Evolutionary conservation across 2,888 invertebrate genomes (phyloP).

Genomic region (Halictus quadricinctus): DNA sequence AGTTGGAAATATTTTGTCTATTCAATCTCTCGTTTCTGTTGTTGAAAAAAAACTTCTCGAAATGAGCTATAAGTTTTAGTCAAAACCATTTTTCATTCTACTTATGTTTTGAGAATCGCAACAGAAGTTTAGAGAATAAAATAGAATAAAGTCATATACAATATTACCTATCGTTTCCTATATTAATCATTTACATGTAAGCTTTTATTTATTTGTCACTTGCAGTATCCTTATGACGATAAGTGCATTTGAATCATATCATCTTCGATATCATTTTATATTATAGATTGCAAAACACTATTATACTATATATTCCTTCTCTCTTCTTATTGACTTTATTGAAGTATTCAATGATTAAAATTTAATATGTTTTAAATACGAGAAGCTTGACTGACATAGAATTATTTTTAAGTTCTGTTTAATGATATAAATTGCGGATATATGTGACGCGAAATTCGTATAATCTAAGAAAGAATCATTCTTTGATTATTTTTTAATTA

Average conservation of each 20-base stretch:
- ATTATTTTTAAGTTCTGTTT: slow-evolving; percentile 35
- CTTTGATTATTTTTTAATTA: slow-evolving; percentile 30
- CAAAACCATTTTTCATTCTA: slow-evolving; percentile 8
- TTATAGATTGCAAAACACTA: slow-evolving; percentile 24
- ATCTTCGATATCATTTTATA: slow-evolving; percentile 45
- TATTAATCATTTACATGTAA: slow-evolving; percentile 58
- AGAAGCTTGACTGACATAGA: slow-evolving; percentile 43
- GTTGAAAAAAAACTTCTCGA: slow-evolving; percentile 2
- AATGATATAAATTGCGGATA: slow-evolving; percentile 18
- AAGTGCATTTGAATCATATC: slow-evolving; percentile 62
- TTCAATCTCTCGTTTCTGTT: slow-evolving; percentile 26
- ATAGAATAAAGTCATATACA: slow-evolving; percentile 39
- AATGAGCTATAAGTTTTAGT: slow-evolving; percentile 13
- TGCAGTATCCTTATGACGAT: slow-evolving; percentile 61
- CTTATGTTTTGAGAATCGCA: slow-evolving; percentile 29
- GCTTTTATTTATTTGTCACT: slow-evolving; percentile 65
- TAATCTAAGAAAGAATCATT: slow-evolving; percentile 28
- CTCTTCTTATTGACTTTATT: slow-evolving; percentile 11
- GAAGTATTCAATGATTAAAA: slow-evolving; percentile 27
- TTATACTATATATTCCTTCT: slow-evolving; percentile 27
- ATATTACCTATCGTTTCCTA: slow-evolving; percentile 48
- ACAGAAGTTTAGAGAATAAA: slow-evolving; percentile 42
- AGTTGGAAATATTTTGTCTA: slow-evolving; percentile 2
- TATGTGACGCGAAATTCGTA: slow-evolving; percentile 28
- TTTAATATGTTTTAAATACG: slow-evolving; percentile 25